These are phyloP conservation scores for Drosophila stalkeri DNA, from an alignment of 2,888 invertebrate genomes.

Conservation along the genomic window DNA sequence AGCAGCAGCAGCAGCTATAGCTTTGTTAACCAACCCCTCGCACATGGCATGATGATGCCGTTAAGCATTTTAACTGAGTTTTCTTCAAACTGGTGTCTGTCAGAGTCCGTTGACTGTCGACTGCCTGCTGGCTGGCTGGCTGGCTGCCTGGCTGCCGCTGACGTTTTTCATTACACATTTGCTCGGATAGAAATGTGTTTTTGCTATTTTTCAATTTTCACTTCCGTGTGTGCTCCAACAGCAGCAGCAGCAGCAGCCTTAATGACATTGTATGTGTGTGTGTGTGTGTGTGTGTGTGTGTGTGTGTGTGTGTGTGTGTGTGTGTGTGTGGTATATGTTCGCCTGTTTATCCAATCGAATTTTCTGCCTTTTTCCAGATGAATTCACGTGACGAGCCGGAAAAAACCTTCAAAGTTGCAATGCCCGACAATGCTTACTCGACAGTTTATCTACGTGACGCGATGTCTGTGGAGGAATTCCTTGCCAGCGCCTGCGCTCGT, in stretches of 20 bases:
- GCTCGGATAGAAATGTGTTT: conserved; percentile 69
- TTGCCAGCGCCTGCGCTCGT: conserved; percentile 95
- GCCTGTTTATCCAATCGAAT: conserved; percentile 73
- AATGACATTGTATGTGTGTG: conserved; percentile 47
- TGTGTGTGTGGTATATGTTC: conserved; percentile 31
- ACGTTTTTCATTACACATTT: conserved; percentile 78
- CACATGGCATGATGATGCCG: conserved; percentile 50
- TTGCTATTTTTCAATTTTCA: conserved; percentile 79
- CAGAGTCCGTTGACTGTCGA: conserved; percentile 52
- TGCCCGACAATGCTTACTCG: conserved; percentile 93
- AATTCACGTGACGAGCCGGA: conserved; percentile 94
- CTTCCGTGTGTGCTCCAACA: conserved; percentile 62
- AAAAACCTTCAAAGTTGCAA: conserved; percentile 94
- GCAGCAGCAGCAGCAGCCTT: conserved; percentile 37
- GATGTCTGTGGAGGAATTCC: conserved; percentile 98
- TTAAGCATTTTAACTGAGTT: conserved; percentile 77
- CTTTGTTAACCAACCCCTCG: conserved; percentile 12
- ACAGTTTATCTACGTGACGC: conserved; percentile 95
- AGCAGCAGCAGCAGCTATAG: conserved; percentile 5
- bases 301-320: conserved; percentile 36
- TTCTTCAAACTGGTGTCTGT: conserved; percentile 64
- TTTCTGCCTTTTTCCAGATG: conserved; percentile 88
- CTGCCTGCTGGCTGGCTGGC: conserved; percentile 32
- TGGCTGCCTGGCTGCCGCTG: conserved; percentile 53
- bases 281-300: conserved; percentile 28